phyloP scores from a whole-genome alignment of 1,140 invertebrate species.

The Pristionchus pacificus region DNA sequence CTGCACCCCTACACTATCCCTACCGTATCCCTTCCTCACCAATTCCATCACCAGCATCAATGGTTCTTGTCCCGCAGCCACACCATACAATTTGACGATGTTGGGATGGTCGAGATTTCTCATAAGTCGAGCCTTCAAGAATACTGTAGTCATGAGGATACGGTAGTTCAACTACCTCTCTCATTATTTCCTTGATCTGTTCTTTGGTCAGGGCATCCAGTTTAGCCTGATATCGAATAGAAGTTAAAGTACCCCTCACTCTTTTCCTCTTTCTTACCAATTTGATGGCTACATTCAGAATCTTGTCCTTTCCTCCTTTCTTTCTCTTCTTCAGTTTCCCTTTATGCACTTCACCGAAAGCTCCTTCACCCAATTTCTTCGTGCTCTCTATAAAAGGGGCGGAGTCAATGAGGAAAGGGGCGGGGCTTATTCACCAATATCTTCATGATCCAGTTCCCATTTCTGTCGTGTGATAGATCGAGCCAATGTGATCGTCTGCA shows the following conservation, averaged over 20 bases:
- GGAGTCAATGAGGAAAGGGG: too few relatives aligned
- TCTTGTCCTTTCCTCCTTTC: not conserved
- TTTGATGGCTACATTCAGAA: not conserved
- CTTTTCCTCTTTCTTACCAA: too few relatives aligned
- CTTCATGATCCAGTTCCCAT: too few relatives aligned
- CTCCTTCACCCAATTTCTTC: too few relatives aligned
- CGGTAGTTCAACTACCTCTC: slow-evolving; percentile 73
- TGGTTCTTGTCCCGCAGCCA: not conserved
- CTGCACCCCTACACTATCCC: not conserved
- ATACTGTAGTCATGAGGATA: slow-evolving; percentile 53
- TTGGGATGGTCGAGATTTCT: not conserved
- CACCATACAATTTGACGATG: not conserved
- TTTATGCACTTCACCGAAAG: not conserved
- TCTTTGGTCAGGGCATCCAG: slow-evolving; percentile 83
- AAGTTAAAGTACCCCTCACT: too few relatives aligned
- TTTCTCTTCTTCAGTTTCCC: not conserved
- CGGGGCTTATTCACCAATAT: too few relatives aligned
- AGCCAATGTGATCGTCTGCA: too few relatives aligned
- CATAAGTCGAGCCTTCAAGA: slow-evolving; percentile 67
- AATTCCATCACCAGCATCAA: not conserved
- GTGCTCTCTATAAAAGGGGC: too few relatives aligned
- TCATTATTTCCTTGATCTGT: slow-evolving; percentile 76
- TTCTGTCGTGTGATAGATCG: too few relatives aligned
- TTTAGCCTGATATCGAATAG: too few relatives aligned
- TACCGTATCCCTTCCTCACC: too few relatives aligned